These are phyloP conservation scores for Thalassophryne amazonica DNA, from an alignment of 2,797 vertebrate genomes.

Conservation along the genomic window DNA sequence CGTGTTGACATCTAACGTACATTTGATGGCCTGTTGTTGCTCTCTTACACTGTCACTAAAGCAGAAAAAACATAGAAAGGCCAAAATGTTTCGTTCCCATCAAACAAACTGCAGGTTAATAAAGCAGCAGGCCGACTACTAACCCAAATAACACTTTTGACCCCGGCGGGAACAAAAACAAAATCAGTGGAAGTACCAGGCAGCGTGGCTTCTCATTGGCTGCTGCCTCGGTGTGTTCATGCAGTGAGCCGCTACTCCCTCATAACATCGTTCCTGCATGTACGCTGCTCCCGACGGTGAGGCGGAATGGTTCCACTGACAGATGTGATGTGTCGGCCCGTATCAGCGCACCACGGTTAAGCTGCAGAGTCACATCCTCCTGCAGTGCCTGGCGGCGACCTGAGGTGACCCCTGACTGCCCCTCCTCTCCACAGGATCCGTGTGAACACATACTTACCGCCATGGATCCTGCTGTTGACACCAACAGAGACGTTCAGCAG, in stretches of 20 bases:
- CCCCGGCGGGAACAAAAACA: constrained; percentile 72
- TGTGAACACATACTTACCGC: constrained; percentile 53
- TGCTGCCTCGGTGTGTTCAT: constrained; percentile 1
- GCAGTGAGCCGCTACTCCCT: constrained; percentile 22
- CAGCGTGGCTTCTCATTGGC: not conserved
- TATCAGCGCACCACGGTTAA: constrained; percentile 60
- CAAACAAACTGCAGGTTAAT: constrained; percentile 53
- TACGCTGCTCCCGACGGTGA: constrained; percentile 3
- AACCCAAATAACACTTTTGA: constrained; percentile 75
- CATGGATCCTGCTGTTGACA: constrained; percentile 32
- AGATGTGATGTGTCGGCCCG: constrained; percentile 69
- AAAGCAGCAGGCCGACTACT: constrained; percentile 27
- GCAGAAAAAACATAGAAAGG: constrained; percentile 14
- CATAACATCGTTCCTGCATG: constrained; percentile 17
- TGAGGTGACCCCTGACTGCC: constrained; percentile 49
- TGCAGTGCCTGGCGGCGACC: constrained; percentile 64
- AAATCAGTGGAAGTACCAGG: constrained; percentile 16
- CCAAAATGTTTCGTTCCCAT: constrained; percentile 54
- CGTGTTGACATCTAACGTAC: not conserved
- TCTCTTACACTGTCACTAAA: constrained; percentile 40
- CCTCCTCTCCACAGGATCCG: constrained; percentile 48
- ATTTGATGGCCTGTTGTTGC: constrained; percentile 44
- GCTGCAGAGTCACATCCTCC: constrained; percentile 66
- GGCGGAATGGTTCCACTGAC: constrained; percentile 48
- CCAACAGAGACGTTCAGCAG: constrained; percentile 8